Evolutionary conservation across 2,113 vertebrate species (phyloP), one percentile per base, ranked within the genome.

Genomic region (Hippoglossus stenolepis): DNA sequence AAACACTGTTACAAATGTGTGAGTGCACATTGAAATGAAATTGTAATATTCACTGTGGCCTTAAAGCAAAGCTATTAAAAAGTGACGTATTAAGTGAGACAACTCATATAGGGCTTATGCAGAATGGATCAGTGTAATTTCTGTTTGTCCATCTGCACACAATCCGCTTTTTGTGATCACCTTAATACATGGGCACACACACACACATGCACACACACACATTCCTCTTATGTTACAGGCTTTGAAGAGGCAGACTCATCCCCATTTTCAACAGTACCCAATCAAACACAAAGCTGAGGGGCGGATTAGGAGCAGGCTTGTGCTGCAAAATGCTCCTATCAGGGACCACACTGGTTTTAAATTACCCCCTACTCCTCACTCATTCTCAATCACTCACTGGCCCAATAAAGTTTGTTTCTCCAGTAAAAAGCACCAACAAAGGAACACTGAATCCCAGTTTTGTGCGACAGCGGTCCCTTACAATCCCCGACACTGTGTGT

Each of bases 191-290:
- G 47, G 15, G 47, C 47, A 73, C 74, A 47, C 56, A 73, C 73
- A 80, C 81, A 35, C 61, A 75, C 53, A 57, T 31, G 31, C 31
- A 31, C 60, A 73, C 71, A 69, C 77, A 77, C 75, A 63, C 69
- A 91, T 83, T 83, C 86, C 77, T 90, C 87, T 92, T 87, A 83
- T 84, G 88, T 93, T 92, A 85, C 89, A 67, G 76, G 73, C 91
- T 92, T 91, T 91, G 87, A 92, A 92, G 91, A 75, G 75, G 83
- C 74, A 86, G 83, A 87, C 77, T 94, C 91, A 92, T 93, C 92
- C 91, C 86, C 80, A 91, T 89, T 94, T 93, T 94, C 93, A 94
- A 90, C 91, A 91, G 91, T 74, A 91, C 81, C 90, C 91, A 92
- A 92, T 94, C 90, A 93, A 92, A 92, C 85, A 80, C 77, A 89